Conservation (phyloP, 1,140 invertebrate species). For the Bradysia coprophila region DNA sequence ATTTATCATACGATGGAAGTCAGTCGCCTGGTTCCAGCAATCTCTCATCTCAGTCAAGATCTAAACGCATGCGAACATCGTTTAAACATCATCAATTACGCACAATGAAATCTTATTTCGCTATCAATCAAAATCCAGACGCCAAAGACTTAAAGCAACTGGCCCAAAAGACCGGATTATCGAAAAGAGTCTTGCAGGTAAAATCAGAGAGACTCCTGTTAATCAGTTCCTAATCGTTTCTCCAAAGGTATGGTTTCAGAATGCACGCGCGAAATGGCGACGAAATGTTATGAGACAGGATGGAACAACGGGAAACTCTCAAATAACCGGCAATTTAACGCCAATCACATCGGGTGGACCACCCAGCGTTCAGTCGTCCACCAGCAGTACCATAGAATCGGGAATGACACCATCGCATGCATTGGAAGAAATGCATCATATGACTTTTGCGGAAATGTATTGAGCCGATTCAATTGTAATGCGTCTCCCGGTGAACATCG, state of each 20-base stretch:
- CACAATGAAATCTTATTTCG: constrained; percentile 95
- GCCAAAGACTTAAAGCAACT: constrained; percentile 90
- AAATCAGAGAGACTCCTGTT: constrained; percentile 8
- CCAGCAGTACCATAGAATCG: background rate
- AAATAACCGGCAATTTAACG: background rate
- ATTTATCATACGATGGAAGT: constrained; percentile 41
- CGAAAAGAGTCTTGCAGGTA: constrained; percentile 91
- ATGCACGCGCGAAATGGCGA: constrained; percentile 89
- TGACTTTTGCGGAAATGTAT: constrained; percentile 6
- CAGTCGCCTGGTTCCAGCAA: constrained; percentile 10
- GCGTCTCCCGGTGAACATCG: too few relatives aligned
- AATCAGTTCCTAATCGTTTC: background rate
- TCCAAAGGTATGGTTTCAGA: constrained; percentile 99
- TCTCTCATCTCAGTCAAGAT: constrained; percentile 36
- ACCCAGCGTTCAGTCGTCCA: constrained; percentile 3
- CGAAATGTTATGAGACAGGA: constrained; percentile 66
- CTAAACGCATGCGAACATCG: constrained; percentile 87
- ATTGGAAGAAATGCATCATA: constrained; percentile 6
- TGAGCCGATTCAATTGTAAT: too few relatives aligned
- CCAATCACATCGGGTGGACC: constrained; percentile 1
- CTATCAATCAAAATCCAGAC: constrained; percentile 93
- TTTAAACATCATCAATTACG: constrained; percentile 94
- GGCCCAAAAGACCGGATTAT: constrained; percentile 90
- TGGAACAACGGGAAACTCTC: constrained; percentile 21
- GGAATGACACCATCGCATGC: constrained; percentile 6